Conservation (phyloP, 2,113 vertebrate species). For the Ursus arctos region DNA sequence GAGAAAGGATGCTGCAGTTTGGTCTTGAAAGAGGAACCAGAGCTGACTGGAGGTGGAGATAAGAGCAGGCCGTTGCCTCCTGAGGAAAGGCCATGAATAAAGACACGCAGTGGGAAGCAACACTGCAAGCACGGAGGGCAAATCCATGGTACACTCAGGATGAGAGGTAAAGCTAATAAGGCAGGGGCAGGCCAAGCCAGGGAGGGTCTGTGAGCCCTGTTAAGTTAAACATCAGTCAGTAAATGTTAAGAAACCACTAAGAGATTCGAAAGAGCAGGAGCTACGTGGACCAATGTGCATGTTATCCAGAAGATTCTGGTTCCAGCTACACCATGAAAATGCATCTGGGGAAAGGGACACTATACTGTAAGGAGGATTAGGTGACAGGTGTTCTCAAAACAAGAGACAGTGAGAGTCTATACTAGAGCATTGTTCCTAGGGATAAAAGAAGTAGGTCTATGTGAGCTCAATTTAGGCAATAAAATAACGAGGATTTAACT, state of each 20-base stretch:
- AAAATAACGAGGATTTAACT: neutral
- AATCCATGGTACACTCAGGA: neutral
- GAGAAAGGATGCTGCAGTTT: neutral
- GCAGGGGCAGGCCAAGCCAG: neutral
- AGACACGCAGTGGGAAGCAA: neutral
- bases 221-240: neutral
- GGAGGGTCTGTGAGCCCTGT: neutral
- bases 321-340: neutral
- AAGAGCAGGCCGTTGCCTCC: neutral
- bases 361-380: neutral
- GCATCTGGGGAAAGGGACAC: neutral
- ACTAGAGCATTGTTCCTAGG: neutral
- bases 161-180: neutral
- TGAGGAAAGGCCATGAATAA: fast-evolving
- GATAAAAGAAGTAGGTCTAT: neutral
- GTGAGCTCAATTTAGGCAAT: neutral
- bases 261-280: neutral
- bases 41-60: neutral
- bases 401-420: neutral
- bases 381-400: neutral
- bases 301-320: neutral
- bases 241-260: neutral
- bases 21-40: neutral
- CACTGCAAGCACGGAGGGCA: neutral
- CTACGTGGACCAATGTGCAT: neutral